Percentiles rank a stretch among this genome's conserved stretches.
Conservation (phyloP, 2,113 vertebrate species). For the Thymallus thymallus region DNA sequence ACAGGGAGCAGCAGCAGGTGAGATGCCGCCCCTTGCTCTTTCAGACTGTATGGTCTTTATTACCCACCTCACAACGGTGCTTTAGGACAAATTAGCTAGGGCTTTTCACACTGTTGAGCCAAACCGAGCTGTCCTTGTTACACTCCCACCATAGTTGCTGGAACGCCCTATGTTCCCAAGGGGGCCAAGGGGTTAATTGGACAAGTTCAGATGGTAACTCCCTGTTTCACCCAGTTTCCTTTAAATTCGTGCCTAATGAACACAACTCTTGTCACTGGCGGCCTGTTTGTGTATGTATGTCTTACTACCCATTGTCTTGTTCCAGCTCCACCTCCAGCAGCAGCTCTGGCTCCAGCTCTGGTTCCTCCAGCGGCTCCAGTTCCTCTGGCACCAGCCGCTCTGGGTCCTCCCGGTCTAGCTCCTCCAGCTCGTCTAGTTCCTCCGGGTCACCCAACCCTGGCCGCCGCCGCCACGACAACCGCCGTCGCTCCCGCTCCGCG, state of each 20-base stretch:
- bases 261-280: not conserved
- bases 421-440: constrained; percentile 94
- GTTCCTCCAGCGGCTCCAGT: constrained; percentile 94
- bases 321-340: constrained; percentile 95
- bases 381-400: constrained; percentile 94
- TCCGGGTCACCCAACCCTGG: constrained; percentile 90
- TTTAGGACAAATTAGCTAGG: no score
- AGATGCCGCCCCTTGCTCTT: not conserved
- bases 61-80: no score
- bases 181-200: no score
- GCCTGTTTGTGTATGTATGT: not conserved
- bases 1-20: constrained; percentile 92
- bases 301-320: constrained; percentile 63
- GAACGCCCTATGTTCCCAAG: no score
- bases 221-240: no score
- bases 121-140: no score
- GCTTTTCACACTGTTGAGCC: no score
- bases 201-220: no score
- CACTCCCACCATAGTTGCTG: no score
- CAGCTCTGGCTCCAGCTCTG: constrained; percentile 93
- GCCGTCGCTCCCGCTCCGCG: constrained; percentile 91
- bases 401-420: constrained; percentile 90
- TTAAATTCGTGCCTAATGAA: no score
- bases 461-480: constrained; percentile 89
- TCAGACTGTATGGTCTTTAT: no score